These are phyloP conservation scores for Corythornis madagascariensis DNA, from an alignment of 2,113 vertebrate species.

Conservation along the genomic window DNA sequence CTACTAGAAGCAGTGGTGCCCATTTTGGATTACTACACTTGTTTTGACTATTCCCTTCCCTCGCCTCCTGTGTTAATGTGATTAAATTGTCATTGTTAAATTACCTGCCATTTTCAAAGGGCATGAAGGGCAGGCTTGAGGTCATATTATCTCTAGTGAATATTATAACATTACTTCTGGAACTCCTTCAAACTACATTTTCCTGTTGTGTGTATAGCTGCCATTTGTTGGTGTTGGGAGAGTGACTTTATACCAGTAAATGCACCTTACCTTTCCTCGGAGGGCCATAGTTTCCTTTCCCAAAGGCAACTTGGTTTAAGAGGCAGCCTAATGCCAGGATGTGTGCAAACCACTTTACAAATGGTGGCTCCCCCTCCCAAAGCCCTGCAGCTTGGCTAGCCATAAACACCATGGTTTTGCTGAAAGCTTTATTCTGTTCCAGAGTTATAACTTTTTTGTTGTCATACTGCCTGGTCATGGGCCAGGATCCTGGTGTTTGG, in stretches of 20 bases:
- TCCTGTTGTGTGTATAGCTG: background rate
- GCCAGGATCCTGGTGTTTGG: background rate
- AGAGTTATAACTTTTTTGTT: background rate
- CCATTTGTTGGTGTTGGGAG: background rate
- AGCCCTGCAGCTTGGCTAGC: background rate
- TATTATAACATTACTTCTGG: background rate
- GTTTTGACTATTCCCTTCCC: background rate
- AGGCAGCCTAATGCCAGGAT: background rate
- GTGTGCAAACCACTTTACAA: background rate
- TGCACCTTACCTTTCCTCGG: background rate
- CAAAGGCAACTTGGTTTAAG: background rate
- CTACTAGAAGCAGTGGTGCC: background rate
- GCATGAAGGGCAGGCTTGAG: background rate
- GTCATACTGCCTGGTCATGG: background rate
- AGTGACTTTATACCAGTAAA: background rate
- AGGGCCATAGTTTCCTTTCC: background rate
- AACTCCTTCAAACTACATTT: background rate
- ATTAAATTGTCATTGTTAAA: background rate
- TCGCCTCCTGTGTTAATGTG: background rate
- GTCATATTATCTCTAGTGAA: background rate
- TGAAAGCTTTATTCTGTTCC: background rate
- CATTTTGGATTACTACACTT: background rate
- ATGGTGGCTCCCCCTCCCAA: background rate
- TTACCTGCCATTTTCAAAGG: background rate
- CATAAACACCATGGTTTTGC: background rate